These are phyloP conservation scores for Eciton burchellii DNA, from an alignment of 1,140 invertebrate species.

Conservation along the genomic window DNA sequence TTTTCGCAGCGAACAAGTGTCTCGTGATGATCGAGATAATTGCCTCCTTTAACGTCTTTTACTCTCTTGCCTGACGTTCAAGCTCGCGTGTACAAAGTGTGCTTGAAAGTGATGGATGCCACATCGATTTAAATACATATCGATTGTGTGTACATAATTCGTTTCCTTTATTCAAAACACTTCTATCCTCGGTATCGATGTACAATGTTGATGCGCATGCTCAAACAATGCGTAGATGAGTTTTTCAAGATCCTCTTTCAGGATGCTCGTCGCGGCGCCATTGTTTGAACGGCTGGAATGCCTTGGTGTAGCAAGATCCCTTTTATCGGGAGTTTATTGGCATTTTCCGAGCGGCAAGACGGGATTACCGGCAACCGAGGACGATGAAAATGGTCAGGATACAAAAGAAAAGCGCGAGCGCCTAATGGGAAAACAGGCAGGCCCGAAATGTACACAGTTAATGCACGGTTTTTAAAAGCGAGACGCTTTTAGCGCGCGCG, in stretches of 20 bases:
- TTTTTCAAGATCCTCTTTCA: no score
- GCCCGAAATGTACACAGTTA: conserved; percentile 37
- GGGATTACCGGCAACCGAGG: conserved; percentile 30
- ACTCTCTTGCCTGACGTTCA: not conserved
- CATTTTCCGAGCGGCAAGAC: conserved; percentile 24
- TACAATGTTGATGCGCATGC: no score
- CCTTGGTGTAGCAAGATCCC: no score
- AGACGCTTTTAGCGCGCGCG: conserved; percentile 61
- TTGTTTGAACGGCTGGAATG: no score
- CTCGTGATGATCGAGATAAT: conserved; percentile 36
- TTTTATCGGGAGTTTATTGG: not conserved
- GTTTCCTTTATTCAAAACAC: no score
- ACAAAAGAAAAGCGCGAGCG: conserved; percentile 26
- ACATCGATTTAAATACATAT: no score
- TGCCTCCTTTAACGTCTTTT: conserved; percentile 12
- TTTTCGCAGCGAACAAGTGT: conserved; percentile 25
- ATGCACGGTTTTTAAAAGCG: conserved; percentile 55
- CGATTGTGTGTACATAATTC: no score
- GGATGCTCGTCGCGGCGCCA: no score
- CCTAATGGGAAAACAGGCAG: conserved; percentile 42
- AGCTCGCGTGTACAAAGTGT: no score
- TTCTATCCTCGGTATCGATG: no score
- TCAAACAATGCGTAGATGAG: no score
- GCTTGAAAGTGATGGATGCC: no score
- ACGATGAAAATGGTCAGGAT: conserved; percentile 47